Evolutionary conservation across 2,797 vertebrate genomes (phyloP).

Genomic region (Tauraco hartlaubi): DNA sequence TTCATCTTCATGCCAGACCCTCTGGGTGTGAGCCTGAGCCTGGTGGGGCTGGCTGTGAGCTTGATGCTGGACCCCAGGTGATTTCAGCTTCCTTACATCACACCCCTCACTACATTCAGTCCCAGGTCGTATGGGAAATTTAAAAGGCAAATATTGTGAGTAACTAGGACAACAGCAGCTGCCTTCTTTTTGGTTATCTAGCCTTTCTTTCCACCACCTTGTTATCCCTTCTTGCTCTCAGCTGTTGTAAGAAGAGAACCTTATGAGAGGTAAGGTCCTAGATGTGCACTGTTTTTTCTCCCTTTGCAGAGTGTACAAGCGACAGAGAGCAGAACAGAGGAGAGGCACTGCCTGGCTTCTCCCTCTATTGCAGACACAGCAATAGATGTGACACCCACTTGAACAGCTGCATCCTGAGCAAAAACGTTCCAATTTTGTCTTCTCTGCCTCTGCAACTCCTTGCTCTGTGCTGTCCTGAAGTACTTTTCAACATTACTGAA

Average conservation of each 20-base stretch:
- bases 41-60: background rate
- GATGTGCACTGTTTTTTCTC: background rate
- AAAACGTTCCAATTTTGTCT: background rate
- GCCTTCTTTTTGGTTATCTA: background rate
- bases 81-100: background rate
- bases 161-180: background rate
- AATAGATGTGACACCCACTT: background rate
- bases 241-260: background rate
- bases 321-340: background rate
- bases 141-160: background rate
- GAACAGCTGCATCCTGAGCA: background rate
- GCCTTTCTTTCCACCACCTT: background rate
- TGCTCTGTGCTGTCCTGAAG: background rate
- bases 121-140: background rate
- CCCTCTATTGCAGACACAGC: background rate
- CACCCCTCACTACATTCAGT: background rate
- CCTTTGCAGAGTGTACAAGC: fast-evolving
- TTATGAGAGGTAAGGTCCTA: background rate
- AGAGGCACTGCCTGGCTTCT: background rate
- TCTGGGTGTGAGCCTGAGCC: background rate
- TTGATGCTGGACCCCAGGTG: background rate
- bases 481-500: background rate
- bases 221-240: background rate
- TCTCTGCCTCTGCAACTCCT: background rate
- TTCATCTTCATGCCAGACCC: background rate